Conservation (phyloP, 1,140 invertebrate genomes). For the Megalopta genalis region DNA sequence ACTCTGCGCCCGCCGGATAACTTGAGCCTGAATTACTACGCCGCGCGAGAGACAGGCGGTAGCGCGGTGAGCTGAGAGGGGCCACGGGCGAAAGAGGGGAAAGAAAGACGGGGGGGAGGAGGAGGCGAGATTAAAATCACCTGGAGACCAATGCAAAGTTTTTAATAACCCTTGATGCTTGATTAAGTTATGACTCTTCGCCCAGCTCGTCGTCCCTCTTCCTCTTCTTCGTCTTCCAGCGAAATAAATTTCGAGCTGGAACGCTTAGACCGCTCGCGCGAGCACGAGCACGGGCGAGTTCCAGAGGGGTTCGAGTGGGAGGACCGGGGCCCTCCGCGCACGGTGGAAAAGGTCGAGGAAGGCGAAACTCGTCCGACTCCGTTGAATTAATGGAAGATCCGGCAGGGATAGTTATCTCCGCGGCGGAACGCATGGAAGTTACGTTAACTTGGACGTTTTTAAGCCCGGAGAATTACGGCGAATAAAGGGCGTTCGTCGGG, state of each 20-base stretch:
- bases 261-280: slow-evolving; percentile 49
- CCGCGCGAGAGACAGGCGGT: slow-evolving; percentile 43
- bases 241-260: slow-evolving; percentile 60
- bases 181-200: slow-evolving; percentile 71
- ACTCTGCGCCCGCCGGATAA: slow-evolving; percentile 69
- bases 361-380: slow-evolving; percentile 52
- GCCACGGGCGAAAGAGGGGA: too few species aligned
- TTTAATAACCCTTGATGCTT: slow-evolving; percentile 76
- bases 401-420: slow-evolving; percentile 47
- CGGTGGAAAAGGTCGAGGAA: not conserved
- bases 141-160: slow-evolving; percentile 72
- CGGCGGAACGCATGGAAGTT: slow-evolving; percentile 28
- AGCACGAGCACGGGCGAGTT: too few species aligned
- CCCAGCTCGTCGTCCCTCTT: slow-evolving; percentile 39
- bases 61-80: too few species aligned
- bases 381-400: slow-evolving; percentile 62
- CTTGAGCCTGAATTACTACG: slow-evolving; percentile 65
- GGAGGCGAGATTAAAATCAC: slow-evolving; percentile 73
- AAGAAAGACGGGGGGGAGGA: not conserved
- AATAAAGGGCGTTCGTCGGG: slow-evolving; percentile 7
- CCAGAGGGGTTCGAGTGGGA: slow-evolving; percentile 43
- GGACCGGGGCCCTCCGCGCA: not conserved
- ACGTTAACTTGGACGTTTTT: slow-evolving; percentile 40
- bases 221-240: slow-evolving; percentile 42
- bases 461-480: slow-evolving; percentile 8